These are phyloP conservation scores for Dyspetes luteomarginatus DNA, from an alignment of 2,888 invertebrate species.

Conservation along the genomic window DNA sequence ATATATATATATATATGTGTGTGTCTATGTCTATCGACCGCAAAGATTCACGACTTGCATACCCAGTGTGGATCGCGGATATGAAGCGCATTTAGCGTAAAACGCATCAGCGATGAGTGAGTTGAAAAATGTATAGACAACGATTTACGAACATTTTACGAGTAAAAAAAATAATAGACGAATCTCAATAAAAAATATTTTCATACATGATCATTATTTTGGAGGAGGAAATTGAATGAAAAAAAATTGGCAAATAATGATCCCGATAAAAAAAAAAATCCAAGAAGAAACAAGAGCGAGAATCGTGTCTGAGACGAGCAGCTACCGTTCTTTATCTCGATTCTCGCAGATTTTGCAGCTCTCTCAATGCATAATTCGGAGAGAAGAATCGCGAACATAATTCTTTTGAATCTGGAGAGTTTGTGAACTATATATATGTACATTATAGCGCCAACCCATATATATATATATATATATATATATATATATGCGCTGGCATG, in stretches of 20 bases:
- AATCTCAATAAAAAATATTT: background rate
- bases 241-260: background rate
- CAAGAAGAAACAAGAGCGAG: background rate
- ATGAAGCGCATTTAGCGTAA: slow-evolving; percentile 41
- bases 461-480: slow-evolving; percentile 69
- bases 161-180: background rate
- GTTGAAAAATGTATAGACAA: too few relatives aligned
- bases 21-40: background rate
- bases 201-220: background rate
- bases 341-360: slow-evolving; percentile 14
- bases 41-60: background rate
- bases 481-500: slow-evolving; percentile 76
- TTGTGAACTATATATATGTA: slow-evolving; percentile 16
- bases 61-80: slow-evolving; percentile 28
- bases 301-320: background rate
- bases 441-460: slow-evolving; percentile 70
- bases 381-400: slow-evolving; percentile 6
- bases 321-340: slow-evolving; percentile 30
- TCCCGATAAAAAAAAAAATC: background rate
- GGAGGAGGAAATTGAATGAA: background rate
- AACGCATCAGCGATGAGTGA: background rate
- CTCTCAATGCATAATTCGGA: background rate
- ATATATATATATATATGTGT: background rate
- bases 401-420: slow-evolving; percentile 29
- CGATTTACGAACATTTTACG: background rate